Percentiles rank a stretch among this genome's conserved stretches.
phyloP scores from a whole-genome alignment of 2,888 invertebrate species.

The Artemia sp. region DNA sequence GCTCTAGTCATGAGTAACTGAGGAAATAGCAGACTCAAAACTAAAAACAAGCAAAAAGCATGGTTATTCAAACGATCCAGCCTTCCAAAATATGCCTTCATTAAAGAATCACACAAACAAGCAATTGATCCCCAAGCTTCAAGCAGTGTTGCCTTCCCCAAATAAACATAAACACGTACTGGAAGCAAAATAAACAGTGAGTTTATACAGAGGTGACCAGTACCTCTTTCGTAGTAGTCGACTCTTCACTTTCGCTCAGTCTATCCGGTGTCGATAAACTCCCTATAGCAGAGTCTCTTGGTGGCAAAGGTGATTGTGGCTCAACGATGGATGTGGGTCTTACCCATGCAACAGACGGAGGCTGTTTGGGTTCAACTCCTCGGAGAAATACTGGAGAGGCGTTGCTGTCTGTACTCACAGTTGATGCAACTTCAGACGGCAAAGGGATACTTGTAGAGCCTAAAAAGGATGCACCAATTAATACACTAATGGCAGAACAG shows the following conservation, averaged over 20 bases:
- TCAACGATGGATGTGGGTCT: slow-evolving; percentile 19
- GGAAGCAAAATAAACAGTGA: neutral
- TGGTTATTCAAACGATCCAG: too few species aligned
- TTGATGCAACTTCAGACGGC: neutral
- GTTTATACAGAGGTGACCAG: slow-evolving; percentile 12
- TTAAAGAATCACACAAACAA: too few species aligned
- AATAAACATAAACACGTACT: neutral
- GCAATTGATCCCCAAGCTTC: too few species aligned
- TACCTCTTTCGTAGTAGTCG: slow-evolving; percentile 13
- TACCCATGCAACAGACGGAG: slow-evolving; percentile 20
- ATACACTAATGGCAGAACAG: too few species aligned
- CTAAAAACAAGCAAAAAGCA: too few species aligned
- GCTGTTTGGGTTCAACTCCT: neutral
- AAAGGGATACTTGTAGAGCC: neutral
- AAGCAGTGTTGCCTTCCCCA: too few species aligned
- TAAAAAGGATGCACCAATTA: neutral
- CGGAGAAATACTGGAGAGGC: slow-evolving; percentile 10
- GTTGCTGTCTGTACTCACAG: neutral
- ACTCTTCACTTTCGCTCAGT: neutral
- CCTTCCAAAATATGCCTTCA: too few species aligned
- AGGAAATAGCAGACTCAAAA: too few species aligned
- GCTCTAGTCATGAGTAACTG: too few species aligned
- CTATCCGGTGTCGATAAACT: slow-evolving; percentile 3
- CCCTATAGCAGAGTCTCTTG: slow-evolving; percentile 11
- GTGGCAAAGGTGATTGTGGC: neutral